Evolutionary conservation across 2,113 vertebrate species (phyloP), one percentile per base, ranked within the genome.

Genomic region (Caretta caretta): DNA sequence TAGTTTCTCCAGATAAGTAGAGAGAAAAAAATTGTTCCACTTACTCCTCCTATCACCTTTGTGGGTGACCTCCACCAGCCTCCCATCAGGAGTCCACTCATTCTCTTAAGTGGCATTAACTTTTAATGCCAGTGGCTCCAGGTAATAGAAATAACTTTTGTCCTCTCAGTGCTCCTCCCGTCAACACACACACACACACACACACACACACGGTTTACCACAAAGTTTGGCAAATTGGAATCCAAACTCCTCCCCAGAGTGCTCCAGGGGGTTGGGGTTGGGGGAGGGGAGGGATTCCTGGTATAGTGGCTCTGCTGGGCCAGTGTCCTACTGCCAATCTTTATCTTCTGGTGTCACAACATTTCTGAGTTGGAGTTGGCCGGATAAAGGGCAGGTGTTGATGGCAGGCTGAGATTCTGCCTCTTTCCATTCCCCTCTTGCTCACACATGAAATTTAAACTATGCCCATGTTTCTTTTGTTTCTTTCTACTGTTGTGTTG

Each of bases 31-130:
- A 7, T 25, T 46, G 12, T 48, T 24, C 42, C 82, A 31, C 82
- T 54, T 92, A 92, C 90, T 91, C 51, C 5, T 8, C 1, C 82
- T 94, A 38, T 83, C 35, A 19, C 90, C 94, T 29, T 86, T 1
- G 50, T 91, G 0, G 86, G 38, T 88, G 53, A 76, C 86, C 56
- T 94, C 38, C 9, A 19, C 96, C 51, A 81, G n/a, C 62, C 31
- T 92, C 79, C 38, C 94, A 85, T 27, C 35, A 89, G 89, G 35
- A 92, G 16, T 62, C 49, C 79, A 83, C 92, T 6, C 27, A 3
- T 42, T 82, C 6, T 88, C 89, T 95, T 27, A 90, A 91, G 83
- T 84, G 11, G 46, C 46, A 91, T 86, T 88, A 42, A 94, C 92
- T 85, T 84, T 12, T 35, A 83, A 59, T 20, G 53, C 14, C 90